These are phyloP conservation scores for Hemiprocne comata DNA, from an alignment of 2,113 vertebrate genomes.

Conservation along the genomic window DNA sequence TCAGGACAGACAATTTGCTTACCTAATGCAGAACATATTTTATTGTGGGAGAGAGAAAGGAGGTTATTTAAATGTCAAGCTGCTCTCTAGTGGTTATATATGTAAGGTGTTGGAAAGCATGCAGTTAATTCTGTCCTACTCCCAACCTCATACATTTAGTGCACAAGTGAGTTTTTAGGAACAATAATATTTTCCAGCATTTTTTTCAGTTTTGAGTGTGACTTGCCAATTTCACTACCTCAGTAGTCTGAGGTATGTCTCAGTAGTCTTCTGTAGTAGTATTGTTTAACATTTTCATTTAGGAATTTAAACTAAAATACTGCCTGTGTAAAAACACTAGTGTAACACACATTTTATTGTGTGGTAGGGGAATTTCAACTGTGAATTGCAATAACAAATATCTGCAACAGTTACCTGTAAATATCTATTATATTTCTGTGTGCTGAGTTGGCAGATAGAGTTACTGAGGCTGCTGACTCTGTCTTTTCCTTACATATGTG, in stretches of 20 bases:
- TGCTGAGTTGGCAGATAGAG: neutral
- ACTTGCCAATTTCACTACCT: neutral
- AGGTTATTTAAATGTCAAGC: neutral
- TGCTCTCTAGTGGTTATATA: constrained; percentile 25
- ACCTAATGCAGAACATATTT: neutral
- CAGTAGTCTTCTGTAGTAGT: neutral
- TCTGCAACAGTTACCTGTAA: neutral
- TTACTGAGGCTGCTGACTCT: neutral
- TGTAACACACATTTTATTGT: neutral
- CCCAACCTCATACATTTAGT: neutral
- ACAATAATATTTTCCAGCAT: neutral
- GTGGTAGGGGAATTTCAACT: neutral
- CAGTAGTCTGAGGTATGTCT: neutral
- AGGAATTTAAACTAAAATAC: neutral
- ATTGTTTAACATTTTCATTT: neutral
- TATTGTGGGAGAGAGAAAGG: neutral
- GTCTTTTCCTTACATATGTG: neutral
- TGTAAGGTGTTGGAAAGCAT: neutral
- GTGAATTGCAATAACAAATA: neutral
- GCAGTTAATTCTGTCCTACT: neutral
- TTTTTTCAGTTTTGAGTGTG: neutral
- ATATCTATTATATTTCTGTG: neutral
- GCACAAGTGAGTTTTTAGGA: neutral
- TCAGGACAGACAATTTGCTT: neutral
- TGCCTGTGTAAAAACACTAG: neutral